Conservation (phyloP, 2,888 invertebrate genomes). For the Pristionchus entomophagus region DNA sequence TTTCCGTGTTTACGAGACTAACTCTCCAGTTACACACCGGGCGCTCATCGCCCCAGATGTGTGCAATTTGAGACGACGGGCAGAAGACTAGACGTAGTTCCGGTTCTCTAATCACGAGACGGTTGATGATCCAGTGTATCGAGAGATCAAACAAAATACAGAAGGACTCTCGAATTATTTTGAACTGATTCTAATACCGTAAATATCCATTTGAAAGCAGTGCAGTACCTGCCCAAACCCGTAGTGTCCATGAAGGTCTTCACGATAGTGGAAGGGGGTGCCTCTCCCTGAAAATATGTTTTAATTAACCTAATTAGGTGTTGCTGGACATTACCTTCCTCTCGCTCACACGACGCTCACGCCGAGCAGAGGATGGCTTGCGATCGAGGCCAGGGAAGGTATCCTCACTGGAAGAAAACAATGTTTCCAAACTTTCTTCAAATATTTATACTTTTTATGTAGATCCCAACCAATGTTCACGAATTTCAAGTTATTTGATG, state of each 20-base stretch:
- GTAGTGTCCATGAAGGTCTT: conserved; percentile 42
- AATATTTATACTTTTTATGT: too few species aligned
- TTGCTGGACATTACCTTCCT: conserved; percentile 40
- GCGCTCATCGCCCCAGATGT: background rate
- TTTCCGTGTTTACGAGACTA: background rate
- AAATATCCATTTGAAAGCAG: too few species aligned
- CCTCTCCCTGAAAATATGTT: conserved; percentile 40
- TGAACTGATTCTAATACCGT: too few species aligned
- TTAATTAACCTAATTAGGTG: background rate
- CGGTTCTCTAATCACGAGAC: background rate
- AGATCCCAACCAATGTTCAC: too few species aligned
- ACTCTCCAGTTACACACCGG: background rate
- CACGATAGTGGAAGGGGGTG: conserved; percentile 39
- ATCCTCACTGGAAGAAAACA: conserved; percentile 32
- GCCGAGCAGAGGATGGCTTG: conserved; percentile 41
- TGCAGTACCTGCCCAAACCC: conserved; percentile 33
- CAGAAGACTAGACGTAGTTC: background rate
- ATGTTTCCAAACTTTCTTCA: too few species aligned
- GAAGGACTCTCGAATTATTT: too few species aligned
- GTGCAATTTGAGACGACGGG: background rate
- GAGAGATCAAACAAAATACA: too few species aligned
- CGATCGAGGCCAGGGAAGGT: conserved; percentile 40
- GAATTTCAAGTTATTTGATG: too few species aligned
- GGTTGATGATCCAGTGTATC: background rate
- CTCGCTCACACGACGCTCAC: conserved; percentile 39